Conservation (phyloP, 2,113 vertebrate genomes). For the Xenopus tropicalis region UCB_Xtro_10.0 CM004446.2:72449501-72450000, state of each 20-base stretch:
- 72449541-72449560: constrained; percentile 35
- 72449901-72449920: too few species aligned
- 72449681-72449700: constrained; percentile 55
- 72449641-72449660: constrained; percentile 39
- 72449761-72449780: not conserved
- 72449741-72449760: not conserved
- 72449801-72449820: not conserved
- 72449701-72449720: constrained; percentile 35
- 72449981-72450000: too few species aligned
- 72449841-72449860: too few species aligned
- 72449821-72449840: too few species aligned
- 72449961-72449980: too few species aligned
- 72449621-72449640: constrained; percentile 53
- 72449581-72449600: constrained; percentile 35
- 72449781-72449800: not conserved
- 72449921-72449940: too few species aligned
- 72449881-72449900: too few species aligned
- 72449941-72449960: too few species aligned
- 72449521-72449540: constrained; percentile 15
- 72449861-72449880: too few species aligned
- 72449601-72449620: constrained; percentile 42
- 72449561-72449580: constrained; percentile 45
- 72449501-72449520: constrained; percentile 21
- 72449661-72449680: constrained; percentile 51
- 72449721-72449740: not conserved